Evolutionary conservation across 2,113 vertebrate species (phyloP), one percentile per base, ranked within the genome.

Genomic region (Cinclus cinclus): DNA sequence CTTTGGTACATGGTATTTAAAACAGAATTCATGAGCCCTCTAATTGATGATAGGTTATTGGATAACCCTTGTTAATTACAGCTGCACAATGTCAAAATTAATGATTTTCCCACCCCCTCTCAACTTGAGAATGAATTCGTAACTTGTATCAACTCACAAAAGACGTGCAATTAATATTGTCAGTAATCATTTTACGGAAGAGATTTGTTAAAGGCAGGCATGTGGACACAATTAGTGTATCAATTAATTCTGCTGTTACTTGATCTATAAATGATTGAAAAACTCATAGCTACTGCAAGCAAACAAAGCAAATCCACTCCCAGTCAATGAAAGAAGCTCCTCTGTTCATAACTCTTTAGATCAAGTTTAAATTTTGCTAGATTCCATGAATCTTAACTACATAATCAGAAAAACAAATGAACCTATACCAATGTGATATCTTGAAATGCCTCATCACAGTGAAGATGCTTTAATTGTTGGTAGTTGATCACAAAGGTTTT

Each of bases 261-360:
- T 84, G 64, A 97, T 97, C 95, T 97, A 97, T 97, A 97, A 98
- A 98, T 98, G 97, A 98, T 97, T 97, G 96, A 98, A 97, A 97
- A 93, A 91, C 83, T 90, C 94, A 71, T 46, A 96, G 59, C 18
- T 94, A 70, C 52, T 71, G 80, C 76, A 31, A 24, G 92, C 81
- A 97, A 96, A 97, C 58, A 91, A 97, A 97, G 93, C 93, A 95
- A 96, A 97, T 95, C 89, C 85, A 85, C 60, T 89, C 90, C 93
- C 33, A 19, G 7, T 94, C 96, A 95, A 97, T 96, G 92, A 92
- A 96, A 92, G n/a, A 88, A 91, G 78, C 71, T 84, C 65, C 75
- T 94, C 76, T 82, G 30, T 44, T 79, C 74, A 88, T 96, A 65
- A 55, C 13, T 35, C 70, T 87, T 74, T 19, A 87, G 63, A 79